Evolutionary conservation across 1,140 invertebrate species (phyloP).

Genomic region (Hirudo medicinalis): DNA sequence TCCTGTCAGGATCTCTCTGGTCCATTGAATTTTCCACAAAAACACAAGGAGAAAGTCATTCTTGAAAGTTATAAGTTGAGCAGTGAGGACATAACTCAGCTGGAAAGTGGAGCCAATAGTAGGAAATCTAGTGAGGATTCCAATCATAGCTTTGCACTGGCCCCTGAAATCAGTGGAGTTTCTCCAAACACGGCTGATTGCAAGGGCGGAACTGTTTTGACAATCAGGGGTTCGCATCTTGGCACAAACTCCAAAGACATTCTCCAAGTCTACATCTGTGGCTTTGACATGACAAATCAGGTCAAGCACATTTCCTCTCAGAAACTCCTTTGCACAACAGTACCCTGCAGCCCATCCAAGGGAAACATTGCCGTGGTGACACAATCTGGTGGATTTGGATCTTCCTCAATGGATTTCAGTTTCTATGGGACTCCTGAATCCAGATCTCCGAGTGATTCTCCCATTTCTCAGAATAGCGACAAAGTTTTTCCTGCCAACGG

Average conservation of each 20-base stretch:
- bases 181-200: slow-evolving; percentile 15
- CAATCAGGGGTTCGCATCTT: slow-evolving; percentile 19
- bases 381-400: slow-evolving; percentile 14
- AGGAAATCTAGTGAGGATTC: neutral
- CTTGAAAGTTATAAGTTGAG: no score
- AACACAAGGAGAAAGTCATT: no score
- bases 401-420: slow-evolving; percentile 9
- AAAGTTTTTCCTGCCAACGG: neutral
- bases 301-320: slow-evolving; percentile 21
- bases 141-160: neutral
- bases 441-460: neutral
- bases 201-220: slow-evolving; percentile 19
- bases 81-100: no score
- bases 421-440: neutral
- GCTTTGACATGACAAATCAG: slow-evolving; percentile 16
- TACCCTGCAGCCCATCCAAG: slow-evolving; percentile 12
- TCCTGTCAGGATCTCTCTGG: no score
- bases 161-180: slow-evolving; percentile 19
- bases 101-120: neutral
- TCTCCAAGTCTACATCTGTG: slow-evolving; percentile 18
- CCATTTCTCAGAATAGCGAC: neutral
- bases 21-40: no score
- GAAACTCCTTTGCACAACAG: slow-evolving; percentile 21
- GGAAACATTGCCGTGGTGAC: slow-evolving; percentile 22
- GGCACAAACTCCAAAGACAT: slow-evolving; percentile 18